phyloP scores from a whole-genome alignment of 2,113 vertebrate species.

The Boleophthalmus pectinirostris region DNA sequence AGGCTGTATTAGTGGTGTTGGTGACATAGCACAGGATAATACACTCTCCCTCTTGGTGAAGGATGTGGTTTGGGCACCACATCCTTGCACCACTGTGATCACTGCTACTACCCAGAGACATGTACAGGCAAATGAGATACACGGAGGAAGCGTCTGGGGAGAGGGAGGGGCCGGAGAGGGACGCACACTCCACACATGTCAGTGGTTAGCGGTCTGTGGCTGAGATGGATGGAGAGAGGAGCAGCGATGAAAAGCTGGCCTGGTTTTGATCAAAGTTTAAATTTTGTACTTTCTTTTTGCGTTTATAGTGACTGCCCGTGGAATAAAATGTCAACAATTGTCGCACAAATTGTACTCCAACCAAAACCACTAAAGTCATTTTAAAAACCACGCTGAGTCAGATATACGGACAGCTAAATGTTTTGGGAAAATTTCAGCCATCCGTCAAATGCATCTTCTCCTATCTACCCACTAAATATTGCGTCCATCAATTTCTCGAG shows the following conservation, averaged over 20 bases:
- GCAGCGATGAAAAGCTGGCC: slow-evolving; percentile 62
- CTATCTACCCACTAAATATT: slow-evolving; percentile 20
- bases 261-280: slow-evolving; percentile 72
- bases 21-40: slow-evolving; percentile 37
- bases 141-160: slow-evolving; percentile 14
- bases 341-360: slow-evolving; percentile 5
- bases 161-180: slow-evolving; percentile 31
- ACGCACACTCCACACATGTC: slow-evolving; percentile 74
- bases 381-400: slow-evolving; percentile 1
- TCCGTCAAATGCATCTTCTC: not conserved
- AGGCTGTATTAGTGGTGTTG: slow-evolving; percentile 14
- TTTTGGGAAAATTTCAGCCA: not conserved
- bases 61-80: slow-evolving; percentile 67
- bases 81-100: slow-evolving; percentile 55
- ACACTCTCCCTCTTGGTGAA: slow-evolving; percentile 7
- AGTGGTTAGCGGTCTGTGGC: slow-evolving; percentile 73
- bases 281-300: slow-evolving; percentile 17
- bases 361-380: slow-evolving; percentile 12
- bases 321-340: slow-evolving; percentile 15
- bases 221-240: slow-evolving; percentile 46
- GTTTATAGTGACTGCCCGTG: slow-evolving; percentile 14
- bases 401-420: not conserved
- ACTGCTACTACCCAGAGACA: slow-evolving; percentile 33
- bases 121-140: slow-evolving; percentile 20
- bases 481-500: slow-evolving; percentile 15